These are phyloP conservation scores for Raja brachyura DNA, from an alignment of 2,113 vertebrate genomes.

Conservation along the genomic window DNA sequence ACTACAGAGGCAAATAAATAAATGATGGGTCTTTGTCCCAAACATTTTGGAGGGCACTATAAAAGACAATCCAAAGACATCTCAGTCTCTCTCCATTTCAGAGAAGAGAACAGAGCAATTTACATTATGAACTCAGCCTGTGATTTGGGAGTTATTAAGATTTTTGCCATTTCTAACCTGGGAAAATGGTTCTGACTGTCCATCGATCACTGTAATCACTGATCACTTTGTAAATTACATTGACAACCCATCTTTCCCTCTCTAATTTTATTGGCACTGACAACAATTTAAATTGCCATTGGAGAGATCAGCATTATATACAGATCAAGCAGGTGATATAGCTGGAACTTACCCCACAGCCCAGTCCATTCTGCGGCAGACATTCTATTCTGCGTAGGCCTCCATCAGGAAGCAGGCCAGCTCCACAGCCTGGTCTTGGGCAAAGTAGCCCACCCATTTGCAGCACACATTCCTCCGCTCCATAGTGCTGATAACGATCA, in stretches of 20 bases:
- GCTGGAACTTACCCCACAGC: slow-evolving; percentile 71
- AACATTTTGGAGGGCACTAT: no score
- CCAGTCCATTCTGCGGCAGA: slow-evolving; percentile 54
- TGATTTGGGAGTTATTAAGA: neutral
- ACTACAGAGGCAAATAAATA: no score
- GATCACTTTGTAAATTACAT: neutral
- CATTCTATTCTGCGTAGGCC: slow-evolving; percentile 63
- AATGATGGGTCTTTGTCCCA: no score
- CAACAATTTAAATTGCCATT: neutral
- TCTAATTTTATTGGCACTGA: neutral
- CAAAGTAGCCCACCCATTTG: slow-evolving; percentile 78
- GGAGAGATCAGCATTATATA: neutral
- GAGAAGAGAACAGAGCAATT: neutral
- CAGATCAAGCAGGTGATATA: neutral
- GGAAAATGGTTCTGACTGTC: no score
- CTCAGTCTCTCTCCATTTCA: neutral
- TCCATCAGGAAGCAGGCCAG: slow-evolving; percentile 68
- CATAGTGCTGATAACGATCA: slow-evolving; percentile 76
- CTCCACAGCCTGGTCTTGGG: slow-evolving; percentile 73
- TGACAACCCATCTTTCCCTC: no score
- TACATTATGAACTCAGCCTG: neutral
- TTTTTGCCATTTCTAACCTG: no score
- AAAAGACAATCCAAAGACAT: neutral
- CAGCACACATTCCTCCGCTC: slow-evolving; percentile 73
- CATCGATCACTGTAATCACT: no score